Percentiles rank a stretch among this genome's conserved stretches.
Conservation (phyloP, 2,113 vertebrate genomes). For the Mus pahari region DNA sequence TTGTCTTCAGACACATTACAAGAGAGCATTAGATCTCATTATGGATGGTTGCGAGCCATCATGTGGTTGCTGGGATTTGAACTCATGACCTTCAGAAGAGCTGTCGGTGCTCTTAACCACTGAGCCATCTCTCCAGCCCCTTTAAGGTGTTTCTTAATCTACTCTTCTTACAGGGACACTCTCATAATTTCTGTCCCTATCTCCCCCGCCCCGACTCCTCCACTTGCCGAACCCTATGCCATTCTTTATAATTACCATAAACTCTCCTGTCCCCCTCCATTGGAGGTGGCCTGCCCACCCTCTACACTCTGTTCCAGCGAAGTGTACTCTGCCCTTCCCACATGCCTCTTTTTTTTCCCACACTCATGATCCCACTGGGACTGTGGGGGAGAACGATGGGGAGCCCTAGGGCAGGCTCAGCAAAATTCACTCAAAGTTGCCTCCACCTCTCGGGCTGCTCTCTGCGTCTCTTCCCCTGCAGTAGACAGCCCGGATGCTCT, state of each 20-base stretch:
- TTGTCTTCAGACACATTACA: too few species aligned
- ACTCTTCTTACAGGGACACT: not conserved
- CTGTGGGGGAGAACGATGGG: not conserved
- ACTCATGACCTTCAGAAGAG: too few species aligned
- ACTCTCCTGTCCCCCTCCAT: fast-evolving
- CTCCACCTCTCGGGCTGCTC: not conserved
- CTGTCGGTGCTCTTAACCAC: too few species aligned
- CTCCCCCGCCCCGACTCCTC: not conserved
- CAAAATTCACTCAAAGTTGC: constrained; percentile 35
- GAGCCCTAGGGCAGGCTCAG: constrained; percentile 45
- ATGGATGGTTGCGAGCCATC: too few species aligned
- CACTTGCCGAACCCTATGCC: not conserved
- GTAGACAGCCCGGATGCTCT: not conserved
- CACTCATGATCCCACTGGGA: not conserved
- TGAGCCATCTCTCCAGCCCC: too few species aligned
- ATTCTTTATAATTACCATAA: not conserved
- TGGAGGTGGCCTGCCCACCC: not conserved
- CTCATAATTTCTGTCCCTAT: not conserved
- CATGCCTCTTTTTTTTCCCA: fast-evolving
- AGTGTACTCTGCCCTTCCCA: not conserved
- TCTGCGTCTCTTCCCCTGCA: not conserved
- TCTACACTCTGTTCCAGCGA: not conserved
- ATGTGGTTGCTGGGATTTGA: too few species aligned
- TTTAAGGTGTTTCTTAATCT: not conserved
- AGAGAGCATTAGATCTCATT: too few species aligned